Base-by-base conservation (phyloP, 2,113 vertebrate genomes). In the Erpornis zantholeuca region DNA sequence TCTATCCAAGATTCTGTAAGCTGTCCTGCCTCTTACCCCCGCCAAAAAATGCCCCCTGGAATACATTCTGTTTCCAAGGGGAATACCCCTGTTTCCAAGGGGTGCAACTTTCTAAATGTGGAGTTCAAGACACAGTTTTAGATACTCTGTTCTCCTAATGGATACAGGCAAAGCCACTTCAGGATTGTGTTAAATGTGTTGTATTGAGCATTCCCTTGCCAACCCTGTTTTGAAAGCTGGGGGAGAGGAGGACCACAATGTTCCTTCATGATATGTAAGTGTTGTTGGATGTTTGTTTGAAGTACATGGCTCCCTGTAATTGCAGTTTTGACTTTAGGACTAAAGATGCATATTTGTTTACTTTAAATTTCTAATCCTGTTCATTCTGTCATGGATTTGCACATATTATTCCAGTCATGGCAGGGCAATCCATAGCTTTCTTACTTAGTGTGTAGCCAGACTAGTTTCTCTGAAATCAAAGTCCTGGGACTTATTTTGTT, bases 401-500 rank as follows among this genome's bases (percentile, higher is more conserved):
- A 93, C 75, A 75, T 64, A 64, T 81, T 90, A 96, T 94, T 91
- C 27, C 82, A 90, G 13, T 88, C 69, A 88, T 28, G 75, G 38
- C 60, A 75, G 15, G 52, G 56, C 56, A 92, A 87, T 75, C 71
- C n/a, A 36, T 54, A 82, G 59, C 60, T 90, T 92, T 63, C 68
- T 83, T 63, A 49, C 50, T 90, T 83, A 81, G n/a, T 15, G 15
- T 75, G 47, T 65, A 90, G 60, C 56, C 64, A 73, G 76, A 82
- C 38, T 35, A 64, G 31, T 82, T 85, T 90, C 72, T 93, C 77
- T 86, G 60, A 88, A 95, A 94, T 91, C 75, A 77, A 94, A 85
- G 60, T 64, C 44, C 61, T 87, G 53, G 53, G 53, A 25, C 21
- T 70, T 82, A 59, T 73, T 96, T 82, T 88, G 75, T 94, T 95